Evolutionary conservation across 1,140 invertebrate genomes (phyloP), one percentile per base, ranked within the genome.

Genomic region (Dendroctonus valens): DNA sequence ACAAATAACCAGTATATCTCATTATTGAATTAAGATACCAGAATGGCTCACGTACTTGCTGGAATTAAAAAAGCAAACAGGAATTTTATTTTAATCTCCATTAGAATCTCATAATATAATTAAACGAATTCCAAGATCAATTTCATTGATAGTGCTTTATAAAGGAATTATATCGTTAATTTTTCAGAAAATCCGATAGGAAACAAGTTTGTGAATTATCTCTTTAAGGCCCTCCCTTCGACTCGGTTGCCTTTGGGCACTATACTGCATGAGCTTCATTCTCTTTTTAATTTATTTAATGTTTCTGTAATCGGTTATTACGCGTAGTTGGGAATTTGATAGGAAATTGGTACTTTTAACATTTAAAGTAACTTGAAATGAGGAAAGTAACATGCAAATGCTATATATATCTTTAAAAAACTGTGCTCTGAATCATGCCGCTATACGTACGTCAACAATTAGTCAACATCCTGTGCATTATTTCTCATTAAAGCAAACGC

Each of bases 131-230:
- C 50, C 26, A 42, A 6, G 60, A 63, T 63, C 52, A 63, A 63
- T 44, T 63, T 63, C 40, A 53, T 9, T 41, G 60, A 63, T 63
- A 63, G 11, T 6, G 11, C 44, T 12, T 15, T 63, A 51, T 54
- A 51, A 63, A 63, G 51, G 60, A 63, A n/a, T 63, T 54, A 63
- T 63, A 54, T 63, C 53, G 39, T 63, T 63, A 54, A 40, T 54
- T 63, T 63, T 41, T 52, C 53, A 52, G 41, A 54, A 63, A 38
- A 44, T 42, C 26, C 50, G 53, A 54, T 54, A 26, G 41, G 40
- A 61, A 61, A 61, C 59, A 41, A 48, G 49, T n/a, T 46, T 53
- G 41, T 63, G 41, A 63, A 51, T 63, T 63, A 63, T 63, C 51
- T 63, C 12, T 11, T 40, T 52, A 14, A 5, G 15, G 46, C 37